phyloP scores from a whole-genome alignment of 2,797 vertebrate genomes.

The Scyliorhinus canicula region DNA sequence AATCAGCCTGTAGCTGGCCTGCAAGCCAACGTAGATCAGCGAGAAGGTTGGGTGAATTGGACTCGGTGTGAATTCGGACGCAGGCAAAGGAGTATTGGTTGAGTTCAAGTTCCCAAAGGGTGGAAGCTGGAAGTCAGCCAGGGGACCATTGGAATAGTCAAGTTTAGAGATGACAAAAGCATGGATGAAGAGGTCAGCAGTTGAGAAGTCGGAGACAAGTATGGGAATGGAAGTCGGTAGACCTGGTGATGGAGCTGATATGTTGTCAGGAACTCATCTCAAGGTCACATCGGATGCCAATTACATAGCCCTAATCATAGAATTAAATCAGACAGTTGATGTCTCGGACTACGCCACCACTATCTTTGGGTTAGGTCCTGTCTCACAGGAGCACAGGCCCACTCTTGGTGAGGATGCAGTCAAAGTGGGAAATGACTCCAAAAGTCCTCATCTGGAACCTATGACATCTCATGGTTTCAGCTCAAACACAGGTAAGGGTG shows the following conservation, averaged over 20 bases:
- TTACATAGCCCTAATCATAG: background rate
- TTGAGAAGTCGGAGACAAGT: background rate
- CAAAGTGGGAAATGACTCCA: background rate
- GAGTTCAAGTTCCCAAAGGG: too few species aligned
- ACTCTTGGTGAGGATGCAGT: background rate
- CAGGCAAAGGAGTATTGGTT: background rate
- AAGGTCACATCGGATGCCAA: background rate
- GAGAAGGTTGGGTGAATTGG: background rate
- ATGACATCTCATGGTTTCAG: too few species aligned
- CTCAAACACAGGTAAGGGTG: background rate
- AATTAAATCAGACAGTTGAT: background rate
- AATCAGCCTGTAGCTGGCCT: background rate
- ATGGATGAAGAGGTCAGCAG: background rate
- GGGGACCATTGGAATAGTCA: background rate
- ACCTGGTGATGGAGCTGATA: background rate
- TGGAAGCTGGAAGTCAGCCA: too few species aligned
- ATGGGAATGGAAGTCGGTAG: background rate
- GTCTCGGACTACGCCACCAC: background rate
- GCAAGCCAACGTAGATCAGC: background rate
- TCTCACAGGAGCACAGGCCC: background rate
- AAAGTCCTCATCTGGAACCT: background rate
- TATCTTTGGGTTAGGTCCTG: background rate
- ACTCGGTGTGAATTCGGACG: background rate
- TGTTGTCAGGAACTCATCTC: background rate
- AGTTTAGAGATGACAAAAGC: background rate